Base-by-base conservation (phyloP, 1,140 invertebrate genomes). In the Tetranychus cinnabarinus region DNA sequence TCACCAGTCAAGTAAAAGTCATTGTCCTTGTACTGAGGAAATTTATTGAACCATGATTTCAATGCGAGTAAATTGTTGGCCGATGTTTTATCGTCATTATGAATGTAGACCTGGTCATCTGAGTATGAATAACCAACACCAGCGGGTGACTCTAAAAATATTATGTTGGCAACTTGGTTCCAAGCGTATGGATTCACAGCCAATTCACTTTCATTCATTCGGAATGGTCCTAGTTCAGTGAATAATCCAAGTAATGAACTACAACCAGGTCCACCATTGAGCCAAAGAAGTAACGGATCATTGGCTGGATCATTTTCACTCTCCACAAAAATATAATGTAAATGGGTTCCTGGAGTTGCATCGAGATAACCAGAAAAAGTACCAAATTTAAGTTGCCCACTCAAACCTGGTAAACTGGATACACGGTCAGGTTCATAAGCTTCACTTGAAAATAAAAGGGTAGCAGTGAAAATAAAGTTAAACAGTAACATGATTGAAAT, bases 91-190 rank as follows among this genome's bases (percentile, higher is more conserved):
- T 77, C 73, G 70, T 79, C 78, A 67, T 73, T 68, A 37, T 75
- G 76, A 1, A 67, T 72, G 62, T 73, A 75, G 56, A 76, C 72
- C 56, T 71, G 70, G 64, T 76, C 71, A 34, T 67, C 65, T n/a
- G 74, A 69, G 66, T 79, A 79, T 1, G 77, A 79, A 63, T 71
- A 79, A 2, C 78, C 78, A 56, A 80, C 78, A 62, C 78, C 76
- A 39, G 73, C 73, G 58, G 78, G 78, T 3, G 78, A 70, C 66
- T 79, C 78, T 45, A 79, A 66, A 66, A 75, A 79, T 13, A 79
- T 62, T 35, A 93, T 85, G 69, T 86, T 90, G 47, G 86, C 84
- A 62, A 83, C 82, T 59, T 67, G 71, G 63, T 77, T 77, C 77
- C 77, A 78, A 56, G 72, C 68, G 66, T 72, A 75, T 6, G 68